phyloP scores from a whole-genome alignment of 2,797 vertebrate species.

The Pelodytes ibericus region DNA sequence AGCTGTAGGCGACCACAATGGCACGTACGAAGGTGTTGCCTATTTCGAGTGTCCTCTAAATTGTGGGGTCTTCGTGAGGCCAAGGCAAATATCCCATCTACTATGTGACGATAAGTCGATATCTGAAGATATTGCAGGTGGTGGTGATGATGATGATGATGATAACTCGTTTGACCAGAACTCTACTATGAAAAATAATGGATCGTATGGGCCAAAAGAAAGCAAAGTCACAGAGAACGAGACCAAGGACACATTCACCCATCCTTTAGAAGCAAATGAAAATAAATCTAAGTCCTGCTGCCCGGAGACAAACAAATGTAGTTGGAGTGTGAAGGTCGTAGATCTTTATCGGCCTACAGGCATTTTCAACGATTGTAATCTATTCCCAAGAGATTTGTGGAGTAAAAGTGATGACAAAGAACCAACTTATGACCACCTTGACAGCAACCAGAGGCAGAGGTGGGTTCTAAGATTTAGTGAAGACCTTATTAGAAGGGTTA shows the following conservation, averaged over 20 bases:
- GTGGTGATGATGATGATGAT: conserved; percentile 60
- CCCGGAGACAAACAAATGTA: conserved; percentile 1
- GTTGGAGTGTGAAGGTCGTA: neutral
- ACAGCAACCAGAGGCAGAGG: conserved; percentile 36
- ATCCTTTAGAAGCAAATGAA: conserved; percentile 32
- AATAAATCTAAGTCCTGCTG: conserved; percentile 1
- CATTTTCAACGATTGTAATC: conserved; percentile 6
- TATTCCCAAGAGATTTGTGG: neutral
- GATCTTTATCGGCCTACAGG: neutral
- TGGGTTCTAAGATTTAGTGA: conserved; percentile 54
- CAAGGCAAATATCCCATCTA: conserved; percentile 63
- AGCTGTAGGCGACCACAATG: conserved; percentile 65
- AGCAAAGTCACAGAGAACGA: conserved; percentile 24
- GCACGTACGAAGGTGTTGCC: conserved; percentile 64
- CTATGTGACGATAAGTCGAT: conserved; percentile 29
- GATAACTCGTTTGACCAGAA: conserved; percentile 48
- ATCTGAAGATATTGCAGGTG: conserved; percentile 33
- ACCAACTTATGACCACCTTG: neutral
- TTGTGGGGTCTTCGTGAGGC: conserved; percentile 66
- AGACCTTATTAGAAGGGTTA: conserved; percentile 57
- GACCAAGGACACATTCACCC: neutral
- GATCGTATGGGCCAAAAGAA: conserved; percentile 5
- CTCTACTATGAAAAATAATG: conserved; percentile 15
- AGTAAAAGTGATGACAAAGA: neutral
- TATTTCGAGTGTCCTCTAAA: conserved; percentile 66